phyloP scores from a whole-genome alignment of 1,140 invertebrate species.

The Drosophila santomea region DNA sequence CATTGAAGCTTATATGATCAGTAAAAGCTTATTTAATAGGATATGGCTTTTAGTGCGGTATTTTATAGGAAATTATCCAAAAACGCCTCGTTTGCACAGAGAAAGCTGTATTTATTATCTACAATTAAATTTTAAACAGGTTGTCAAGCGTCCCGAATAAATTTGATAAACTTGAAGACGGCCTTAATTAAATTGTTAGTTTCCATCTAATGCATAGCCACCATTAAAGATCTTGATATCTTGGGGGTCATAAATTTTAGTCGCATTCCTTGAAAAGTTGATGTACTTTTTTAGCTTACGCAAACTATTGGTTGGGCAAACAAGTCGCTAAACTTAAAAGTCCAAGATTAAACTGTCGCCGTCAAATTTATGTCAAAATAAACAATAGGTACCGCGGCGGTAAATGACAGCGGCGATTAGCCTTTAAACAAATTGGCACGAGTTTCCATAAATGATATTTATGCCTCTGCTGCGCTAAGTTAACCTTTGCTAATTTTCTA shows the following conservation, averaged over 20 bases:
- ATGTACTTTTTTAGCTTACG: slow-evolving; percentile 12
- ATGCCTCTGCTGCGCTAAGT: slow-evolving; percentile 20
- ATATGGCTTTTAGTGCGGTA: background rate
- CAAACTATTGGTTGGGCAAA: slow-evolving; percentile 41
- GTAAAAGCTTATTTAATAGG: background rate
- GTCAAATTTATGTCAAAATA: slow-evolving; percentile 74
- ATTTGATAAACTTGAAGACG: background rate
- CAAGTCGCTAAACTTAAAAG: slow-evolving; percentile 28
- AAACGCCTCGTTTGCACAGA: background rate
- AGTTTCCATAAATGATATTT: slow-evolving; percentile 43
- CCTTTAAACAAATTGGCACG: slow-evolving; percentile 58
- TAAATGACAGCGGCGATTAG: slow-evolving; percentile 68
- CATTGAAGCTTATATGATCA: slow-evolving; percentile 15
- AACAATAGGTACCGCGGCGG: slow-evolving; percentile 60
- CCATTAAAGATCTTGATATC: background rate
- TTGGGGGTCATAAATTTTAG: slow-evolving; percentile 2
- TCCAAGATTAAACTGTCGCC: slow-evolving; percentile 69
- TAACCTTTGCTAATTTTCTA: slow-evolving; percentile 75
- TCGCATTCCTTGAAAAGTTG: background rate
- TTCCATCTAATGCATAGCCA: background rate
- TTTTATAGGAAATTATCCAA: background rate
- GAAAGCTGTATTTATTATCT: background rate
- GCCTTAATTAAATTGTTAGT: background rate
- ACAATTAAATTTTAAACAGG: background rate
- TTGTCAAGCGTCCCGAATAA: background rate